These are phyloP conservation scores for Myotis findleyi DNA, from an alignment of 2,797 vertebrate genomes.

Conservation along the genomic window DNA sequence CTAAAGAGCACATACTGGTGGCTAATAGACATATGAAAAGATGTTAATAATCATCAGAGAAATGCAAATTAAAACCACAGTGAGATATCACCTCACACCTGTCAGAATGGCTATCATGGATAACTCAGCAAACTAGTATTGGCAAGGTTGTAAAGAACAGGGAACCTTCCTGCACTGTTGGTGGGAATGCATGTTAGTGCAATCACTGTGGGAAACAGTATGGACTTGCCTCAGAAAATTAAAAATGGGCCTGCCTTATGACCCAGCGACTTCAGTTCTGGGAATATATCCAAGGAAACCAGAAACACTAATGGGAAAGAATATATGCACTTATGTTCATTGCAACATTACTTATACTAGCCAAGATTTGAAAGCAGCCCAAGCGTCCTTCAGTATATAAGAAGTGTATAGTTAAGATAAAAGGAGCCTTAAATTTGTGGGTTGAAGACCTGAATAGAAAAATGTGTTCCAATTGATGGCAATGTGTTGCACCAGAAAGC, in stretches of 20 bases:
- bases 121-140: too few relatives aligned
- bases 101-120: too few relatives aligned
- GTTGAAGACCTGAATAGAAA: neutral
- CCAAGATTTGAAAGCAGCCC: neutral
- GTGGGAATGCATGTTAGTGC: neutral
- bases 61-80: neutral
- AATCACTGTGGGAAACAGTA: neutral
- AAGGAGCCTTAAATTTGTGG: neutral
- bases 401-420: neutral
- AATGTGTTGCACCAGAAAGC: neutral
- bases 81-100: too few relatives aligned
- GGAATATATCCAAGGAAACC: neutral
- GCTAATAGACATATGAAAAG: neutral
- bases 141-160: neutral
- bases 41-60: neutral
- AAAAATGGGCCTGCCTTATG: neutral
- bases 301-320: neutral
- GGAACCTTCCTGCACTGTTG: neutral
- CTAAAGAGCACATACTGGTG: neutral
- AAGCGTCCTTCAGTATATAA: neutral
- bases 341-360: neutral
- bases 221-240: neutral
- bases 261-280: neutral
- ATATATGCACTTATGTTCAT: neutral
- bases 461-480: neutral